Evolutionary conservation across 1,140 invertebrate species (phyloP).

Genomic region (Acyrthosiphon pisum): DNA sequence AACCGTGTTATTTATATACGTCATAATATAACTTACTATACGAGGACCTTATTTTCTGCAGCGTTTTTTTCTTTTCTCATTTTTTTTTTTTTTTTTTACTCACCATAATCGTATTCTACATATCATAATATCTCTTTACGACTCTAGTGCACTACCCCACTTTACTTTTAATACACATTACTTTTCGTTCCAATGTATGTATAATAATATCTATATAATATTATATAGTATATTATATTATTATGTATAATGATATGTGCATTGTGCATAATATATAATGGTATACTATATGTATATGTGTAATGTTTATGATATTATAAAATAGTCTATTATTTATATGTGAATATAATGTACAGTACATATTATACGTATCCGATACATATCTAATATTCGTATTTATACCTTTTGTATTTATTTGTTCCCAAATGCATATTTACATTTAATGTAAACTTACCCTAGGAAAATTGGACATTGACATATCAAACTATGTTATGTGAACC

Average conservation of each 20-base stretch:
- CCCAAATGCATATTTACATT: neutral
- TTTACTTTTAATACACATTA: neutral
- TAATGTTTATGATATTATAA: neutral
- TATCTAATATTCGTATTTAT: neutral
- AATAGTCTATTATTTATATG: neutral
- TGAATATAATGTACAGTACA: too few species aligned
- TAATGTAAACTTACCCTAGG: too few species aligned
- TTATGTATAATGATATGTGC: too few species aligned
- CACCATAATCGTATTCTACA: neutral
- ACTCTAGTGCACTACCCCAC: neutral
- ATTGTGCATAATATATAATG: too few species aligned
- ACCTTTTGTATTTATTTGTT: neutral
- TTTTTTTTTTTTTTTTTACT: neutral
- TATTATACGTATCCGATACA: neutral
- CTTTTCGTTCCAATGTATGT: neutral
- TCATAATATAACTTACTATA: neutral
- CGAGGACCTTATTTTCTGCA: neutral
- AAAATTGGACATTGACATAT: neutral
- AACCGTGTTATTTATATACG: neutral
- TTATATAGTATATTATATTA: too few species aligned
- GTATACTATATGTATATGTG: too few species aligned
- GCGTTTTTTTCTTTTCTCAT: neutral
- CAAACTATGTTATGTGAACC: neutral
- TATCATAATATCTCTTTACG: constrained; percentile 23
- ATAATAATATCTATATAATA: neutral